Evolutionary conservation across 2,113 vertebrate species (phyloP).

Genomic region (Neotoma lepida): DNA sequence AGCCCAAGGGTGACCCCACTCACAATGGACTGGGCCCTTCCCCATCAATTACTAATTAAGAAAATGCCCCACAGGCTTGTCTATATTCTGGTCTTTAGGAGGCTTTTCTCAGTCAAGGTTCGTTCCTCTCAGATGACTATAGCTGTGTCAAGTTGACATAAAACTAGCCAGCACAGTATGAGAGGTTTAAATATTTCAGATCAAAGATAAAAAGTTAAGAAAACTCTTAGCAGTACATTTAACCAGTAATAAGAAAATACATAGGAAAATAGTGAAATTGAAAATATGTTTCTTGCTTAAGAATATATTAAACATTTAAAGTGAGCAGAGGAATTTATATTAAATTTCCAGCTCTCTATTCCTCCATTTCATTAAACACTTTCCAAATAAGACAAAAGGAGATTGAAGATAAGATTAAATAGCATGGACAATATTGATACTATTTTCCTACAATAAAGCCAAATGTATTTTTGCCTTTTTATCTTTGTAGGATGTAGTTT

Average conservation of each 20-base stretch:
- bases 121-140: not conserved
- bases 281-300: constrained; percentile 54
- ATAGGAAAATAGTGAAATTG: constrained; percentile 51
- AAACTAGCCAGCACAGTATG: not conserved
- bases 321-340: constrained; percentile 62
- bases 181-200: constrained; percentile 53
- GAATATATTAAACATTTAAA: constrained; percentile 68
- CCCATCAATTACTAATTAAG: not conserved
- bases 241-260: constrained; percentile 50
- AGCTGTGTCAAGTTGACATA: not conserved
- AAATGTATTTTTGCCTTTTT: constrained; percentile 41
- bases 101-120: not conserved
- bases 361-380: constrained; percentile 41
- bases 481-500: constrained; percentile 34
- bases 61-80: not conserved
- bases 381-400: not conserved
- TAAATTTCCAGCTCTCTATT: constrained; percentile 71
- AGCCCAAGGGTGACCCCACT: not conserved
- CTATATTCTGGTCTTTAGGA: not conserved
- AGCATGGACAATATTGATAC: constrained; percentile 51
- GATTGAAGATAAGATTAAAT: constrained; percentile 55
- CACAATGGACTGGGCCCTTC: not conserved
- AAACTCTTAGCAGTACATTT: constrained; percentile 48
- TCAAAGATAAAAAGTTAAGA: constrained; percentile 59
- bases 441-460: constrained; percentile 37